phyloP scores from a whole-genome alignment of 2,888 invertebrate genomes.

The Oeneis ivallda region DNA sequence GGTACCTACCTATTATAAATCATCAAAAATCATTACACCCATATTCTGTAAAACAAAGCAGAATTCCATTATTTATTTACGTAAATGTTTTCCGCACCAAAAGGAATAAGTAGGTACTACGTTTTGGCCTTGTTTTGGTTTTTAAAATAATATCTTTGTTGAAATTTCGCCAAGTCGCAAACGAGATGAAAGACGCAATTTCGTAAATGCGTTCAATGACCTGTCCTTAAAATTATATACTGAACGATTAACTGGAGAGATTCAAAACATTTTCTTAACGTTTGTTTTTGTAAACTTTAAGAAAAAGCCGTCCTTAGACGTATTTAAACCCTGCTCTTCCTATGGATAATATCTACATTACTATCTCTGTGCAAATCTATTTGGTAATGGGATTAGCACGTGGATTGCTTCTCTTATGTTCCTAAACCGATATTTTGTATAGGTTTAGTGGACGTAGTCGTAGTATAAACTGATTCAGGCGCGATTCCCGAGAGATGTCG shows the following conservation, averaged over 20 bases:
- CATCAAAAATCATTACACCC: too few relatives aligned
- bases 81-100: slow-evolving; percentile 20
- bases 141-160: slow-evolving; percentile 50
- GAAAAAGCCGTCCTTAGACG: too few relatives aligned
- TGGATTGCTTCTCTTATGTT: too few relatives aligned
- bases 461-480: too few relatives aligned
- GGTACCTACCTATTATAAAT: too few relatives aligned
- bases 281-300: not conserved
- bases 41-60: not conserved
- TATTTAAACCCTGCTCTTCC: too few relatives aligned
- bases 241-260: slow-evolving; percentile 2
- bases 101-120: slow-evolving; percentile 33
- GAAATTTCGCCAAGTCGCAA: slow-evolving; percentile 56
- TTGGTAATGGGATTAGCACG: too few relatives aligned
- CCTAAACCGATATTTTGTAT: too few relatives aligned
- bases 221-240: slow-evolving; percentile 33
- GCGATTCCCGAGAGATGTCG: too few relatives aligned
- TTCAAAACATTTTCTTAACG: not conserved
- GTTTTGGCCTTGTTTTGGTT: slow-evolving; percentile 42
- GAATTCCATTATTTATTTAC: slow-evolving; percentile 9
- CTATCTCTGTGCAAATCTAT: too few relatives aligned
- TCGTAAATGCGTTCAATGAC: slow-evolving; percentile 50
- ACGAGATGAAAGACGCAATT: slow-evolving; percentile 44
- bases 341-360: too few relatives aligned
- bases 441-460: too few relatives aligned